Evolutionary conservation across 2,113 vertebrate species (phyloP), one percentile per base, ranked within the genome.

Genomic region (Albula goreensis): DNA sequence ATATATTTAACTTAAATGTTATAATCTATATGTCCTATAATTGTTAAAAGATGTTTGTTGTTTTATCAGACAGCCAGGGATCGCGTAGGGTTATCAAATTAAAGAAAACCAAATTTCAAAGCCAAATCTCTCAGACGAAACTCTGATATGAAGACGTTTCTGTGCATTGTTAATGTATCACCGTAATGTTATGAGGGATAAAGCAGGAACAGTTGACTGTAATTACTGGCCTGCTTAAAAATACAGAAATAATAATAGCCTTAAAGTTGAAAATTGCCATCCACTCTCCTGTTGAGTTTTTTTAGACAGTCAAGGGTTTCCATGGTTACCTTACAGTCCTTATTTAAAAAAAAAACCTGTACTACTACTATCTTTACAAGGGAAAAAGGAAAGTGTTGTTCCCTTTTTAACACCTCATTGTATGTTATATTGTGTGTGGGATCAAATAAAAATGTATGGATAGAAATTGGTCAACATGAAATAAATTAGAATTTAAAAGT

Each of bases 161-260:
- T 19, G 22, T 66, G 60, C 60, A 66, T 66, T 66, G 22, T 78
- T 31, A 48, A 78, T 12, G 12, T 22, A 78, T 31, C 31, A 78
- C 10, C 6, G 25, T 25, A 78, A 25, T 41, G 31, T 17, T 22
- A 66, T 66, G 17, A 66, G 60, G 3, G 22, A 15, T 22, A 19
- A 66, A 66, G 22, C 31, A 41, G 31, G 7, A 78, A 78, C n/a
- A 78, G 31, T 31, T 31, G 11, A 78, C n/a, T 78, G 12, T 78
- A 48, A 78, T 78, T 78, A 41, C 41, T 31, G 25, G 12, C 41
- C 74, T 78, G n/a, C 74, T 10, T 48, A 78, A 78, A 48, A 78
- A 48, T 41, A 78, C 10, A 78, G 41, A n/a, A 78, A 78, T 78
- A 78, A 78, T 78, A 78, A 78, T 48, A 78, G 74, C 74, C 41